Conservation (phyloP, 1,140 invertebrate species). For the Tetragnatha versicolor region DNA sequence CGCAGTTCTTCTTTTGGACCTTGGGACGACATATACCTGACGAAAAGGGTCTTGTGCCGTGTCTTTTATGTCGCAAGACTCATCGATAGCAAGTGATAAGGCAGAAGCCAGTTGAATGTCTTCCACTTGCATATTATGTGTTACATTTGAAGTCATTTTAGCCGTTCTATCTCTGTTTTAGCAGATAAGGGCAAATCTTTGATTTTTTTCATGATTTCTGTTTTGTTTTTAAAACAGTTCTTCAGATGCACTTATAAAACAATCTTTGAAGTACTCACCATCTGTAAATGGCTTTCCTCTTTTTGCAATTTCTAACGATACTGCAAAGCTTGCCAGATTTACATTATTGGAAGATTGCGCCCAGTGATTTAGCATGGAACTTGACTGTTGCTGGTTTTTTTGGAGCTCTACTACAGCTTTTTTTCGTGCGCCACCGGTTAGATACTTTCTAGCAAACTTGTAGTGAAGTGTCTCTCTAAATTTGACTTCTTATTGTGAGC, state of each 20-base stretch:
- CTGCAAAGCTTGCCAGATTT: conserved; percentile 9
- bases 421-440: not conserved
- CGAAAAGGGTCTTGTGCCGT: conserved; percentile 21
- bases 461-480: conserved; percentile 41
- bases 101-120: conserved; percentile 23
- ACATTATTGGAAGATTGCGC: not conserved
- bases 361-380: conserved; percentile 16
- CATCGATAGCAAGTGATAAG: conserved; percentile 35
- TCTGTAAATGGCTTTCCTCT: conserved; percentile 6
- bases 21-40: conserved; percentile 15
- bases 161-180: too few relatives aligned
- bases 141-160: not conserved
- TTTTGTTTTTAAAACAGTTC: conserved; percentile 1
- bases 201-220: not conserved
- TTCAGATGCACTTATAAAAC: conserved; percentile 31
- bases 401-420: conserved; percentile 6
- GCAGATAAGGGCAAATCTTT: too few relatives aligned
- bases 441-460: not conserved
- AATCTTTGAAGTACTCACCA: conserved; percentile 21
- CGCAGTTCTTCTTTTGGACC: conserved; percentile 32
- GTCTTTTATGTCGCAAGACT: conserved; percentile 38
- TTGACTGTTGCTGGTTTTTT: not conserved
- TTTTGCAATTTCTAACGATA: conserved; percentile 19
- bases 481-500: conserved; percentile 17
- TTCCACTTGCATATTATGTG: not conserved